phyloP scores from a whole-genome alignment of 1,140 invertebrate genomes.

The Drosophila paulistorum region DNA sequence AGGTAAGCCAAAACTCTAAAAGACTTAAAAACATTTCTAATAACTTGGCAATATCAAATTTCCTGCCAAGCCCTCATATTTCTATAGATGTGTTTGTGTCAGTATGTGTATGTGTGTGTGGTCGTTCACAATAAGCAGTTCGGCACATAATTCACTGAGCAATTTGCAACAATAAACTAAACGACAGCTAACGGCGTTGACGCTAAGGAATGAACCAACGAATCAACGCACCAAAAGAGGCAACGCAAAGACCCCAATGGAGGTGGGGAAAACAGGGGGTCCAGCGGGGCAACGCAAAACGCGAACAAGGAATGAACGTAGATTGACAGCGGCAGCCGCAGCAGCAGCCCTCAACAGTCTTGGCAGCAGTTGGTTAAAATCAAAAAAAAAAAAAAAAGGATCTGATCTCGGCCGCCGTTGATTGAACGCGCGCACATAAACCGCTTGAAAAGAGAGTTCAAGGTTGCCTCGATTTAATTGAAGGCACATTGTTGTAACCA shows the following conservation, averaged over 20 bases:
- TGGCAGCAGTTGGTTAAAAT: constrained; percentile 12
- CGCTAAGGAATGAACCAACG: constrained; percentile 66
- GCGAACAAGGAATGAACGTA: constrained; percentile 56
- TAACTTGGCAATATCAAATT: constrained; percentile 70
- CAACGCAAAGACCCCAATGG: constrained; percentile 14
- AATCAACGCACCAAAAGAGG: constrained; percentile 32
- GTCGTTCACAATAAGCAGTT: constrained; percentile 75
- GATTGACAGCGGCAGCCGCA: constrained; percentile 66
- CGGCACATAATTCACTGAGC: constrained; percentile 78
- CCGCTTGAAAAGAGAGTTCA: constrained; percentile 69
- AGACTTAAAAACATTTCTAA: constrained; percentile 56
- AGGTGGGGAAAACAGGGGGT: background rate
- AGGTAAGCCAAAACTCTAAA: constrained; percentile 36
- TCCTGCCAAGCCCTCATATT: constrained; percentile 61
- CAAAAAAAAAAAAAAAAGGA: constrained; percentile 37
- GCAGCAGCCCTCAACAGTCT: constrained; percentile 24
- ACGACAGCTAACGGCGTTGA: constrained; percentile 79
- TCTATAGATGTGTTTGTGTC: background rate
- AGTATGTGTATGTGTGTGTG: constrained; percentile 49
- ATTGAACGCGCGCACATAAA: constrained; percentile 65
- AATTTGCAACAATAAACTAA: constrained; percentile 81
- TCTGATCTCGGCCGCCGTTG: constrained; percentile 50
- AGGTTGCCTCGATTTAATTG: constrained; percentile 74
- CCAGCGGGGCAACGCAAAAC: constrained; percentile 10
- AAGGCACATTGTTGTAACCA: constrained; percentile 74